Base-by-base conservation (phyloP, 2,888 invertebrate genomes). In the Agonum fuliginosum region DNA sequence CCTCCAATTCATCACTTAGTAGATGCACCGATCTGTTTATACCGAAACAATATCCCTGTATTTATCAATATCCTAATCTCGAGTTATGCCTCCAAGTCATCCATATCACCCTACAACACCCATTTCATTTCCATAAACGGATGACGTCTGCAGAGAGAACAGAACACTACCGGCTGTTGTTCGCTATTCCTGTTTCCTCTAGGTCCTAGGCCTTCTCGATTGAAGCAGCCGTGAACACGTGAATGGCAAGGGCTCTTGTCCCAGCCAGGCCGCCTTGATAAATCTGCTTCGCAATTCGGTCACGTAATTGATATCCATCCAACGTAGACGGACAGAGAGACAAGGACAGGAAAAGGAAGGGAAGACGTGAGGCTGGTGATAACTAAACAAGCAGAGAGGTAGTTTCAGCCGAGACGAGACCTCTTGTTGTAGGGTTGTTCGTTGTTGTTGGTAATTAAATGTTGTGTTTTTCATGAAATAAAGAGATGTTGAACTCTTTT, bases 271-370 rank as follows among this genome's bases (percentile, higher is more conserved):
- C 54, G 22, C 54, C 65, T 37, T 65, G 37, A 65, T 65, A 65
- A 65, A 30, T 65, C 65, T 65, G 65, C 65, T 65, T 65, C 37
- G 65, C 65, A 65, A 65, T 65, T 65, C 65, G 30, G 65, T 65
- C 65, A 65, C 65, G 65, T 65, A 65, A 65, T 65, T 65, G 65
- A 65, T 65, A 65, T 65, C 65, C 65, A 65, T 65, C 65, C 34
- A 65, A 65, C 37, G 37, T 65, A 34, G 65, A 14, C 6, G 65
- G 34, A 30, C 65, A n/a, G 37, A 34, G 20, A 54, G n/a, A 20
- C 24, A 37, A n/a, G 17, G 27, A 58, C 30, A 30, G 14, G 17
- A 27, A 12, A 65, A 65, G 8, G 17, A 27, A 12, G 34, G 34
- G 8, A 34, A 65, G 17, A 65, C 65, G 30, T 37, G 65, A 34